Percentiles rank a stretch among this genome's conserved stretches.
Conservation (phyloP, 2,888 invertebrate species). For the Drosophila leonis region DNA sequence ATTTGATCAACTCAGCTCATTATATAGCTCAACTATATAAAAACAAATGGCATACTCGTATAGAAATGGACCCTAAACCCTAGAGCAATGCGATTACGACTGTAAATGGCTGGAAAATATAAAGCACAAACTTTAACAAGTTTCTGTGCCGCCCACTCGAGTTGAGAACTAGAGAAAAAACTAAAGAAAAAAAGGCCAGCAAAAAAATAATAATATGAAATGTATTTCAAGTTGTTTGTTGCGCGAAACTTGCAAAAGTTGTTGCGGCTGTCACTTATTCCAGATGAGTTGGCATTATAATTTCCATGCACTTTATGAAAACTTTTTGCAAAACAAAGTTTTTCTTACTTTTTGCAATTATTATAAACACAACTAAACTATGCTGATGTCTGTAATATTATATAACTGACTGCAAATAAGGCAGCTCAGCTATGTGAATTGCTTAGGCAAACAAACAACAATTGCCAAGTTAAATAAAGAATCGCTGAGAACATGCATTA, state of each 20-base stretch:
- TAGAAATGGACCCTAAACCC: slow-evolving; percentile 4
- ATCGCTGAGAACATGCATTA: slow-evolving; percentile 1
- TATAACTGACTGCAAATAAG: slow-evolving; percentile 2
- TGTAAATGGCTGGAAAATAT: background rate
- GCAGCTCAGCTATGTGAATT: slow-evolving; percentile 5
- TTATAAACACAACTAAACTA: slow-evolving; percentile 12
- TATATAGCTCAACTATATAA: slow-evolving; percentile 11
- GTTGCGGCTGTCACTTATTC: slow-evolving; percentile 36
- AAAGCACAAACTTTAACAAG: slow-evolving; percentile 32
- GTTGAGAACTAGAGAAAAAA: slow-evolving; percentile 32
- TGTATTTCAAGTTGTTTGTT: slow-evolving; percentile 12
- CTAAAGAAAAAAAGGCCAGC: slow-evolving; percentile 23
- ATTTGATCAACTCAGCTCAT: slow-evolving; percentile 9
- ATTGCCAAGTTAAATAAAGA: slow-evolving; percentile 7
- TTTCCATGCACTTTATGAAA: slow-evolving; percentile 33
- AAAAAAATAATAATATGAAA: background rate
- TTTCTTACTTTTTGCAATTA: slow-evolving; percentile 32
- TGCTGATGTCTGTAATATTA: background rate
- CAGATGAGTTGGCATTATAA: slow-evolving; percentile 48
- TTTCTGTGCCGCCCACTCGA: slow-evolving; percentile 29
- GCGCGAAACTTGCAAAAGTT: slow-evolving; percentile 21
- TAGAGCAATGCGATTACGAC: slow-evolving; percentile 12
- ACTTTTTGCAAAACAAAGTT: slow-evolving; percentile 20
- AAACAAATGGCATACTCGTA: background rate
- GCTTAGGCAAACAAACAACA: slow-evolving; percentile 7